Conservation (phyloP, 2,888 invertebrate species). For the Caenorhabditis zanzibari region DNA sequence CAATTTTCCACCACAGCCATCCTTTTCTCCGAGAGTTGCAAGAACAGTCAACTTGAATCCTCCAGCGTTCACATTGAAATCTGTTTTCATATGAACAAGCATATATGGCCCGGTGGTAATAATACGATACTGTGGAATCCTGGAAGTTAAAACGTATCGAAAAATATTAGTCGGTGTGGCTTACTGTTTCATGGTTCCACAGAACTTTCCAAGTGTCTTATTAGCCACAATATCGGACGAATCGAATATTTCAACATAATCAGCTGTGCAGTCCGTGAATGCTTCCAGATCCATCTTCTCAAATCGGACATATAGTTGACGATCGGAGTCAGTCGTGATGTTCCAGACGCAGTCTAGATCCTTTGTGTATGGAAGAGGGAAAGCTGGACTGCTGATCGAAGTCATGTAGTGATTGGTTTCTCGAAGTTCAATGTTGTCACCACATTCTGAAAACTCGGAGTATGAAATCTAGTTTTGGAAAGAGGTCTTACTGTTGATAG, state of each 20-base stretch:
- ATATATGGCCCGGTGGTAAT: slow-evolving; percentile 67
- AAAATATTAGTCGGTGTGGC: not conserved
- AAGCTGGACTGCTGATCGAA: slow-evolving; percentile 75
- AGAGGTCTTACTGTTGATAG: slow-evolving; percentile 69
- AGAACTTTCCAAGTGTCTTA: slow-evolving; percentile 71
- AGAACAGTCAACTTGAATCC: slow-evolving; percentile 79
- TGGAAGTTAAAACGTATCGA: slow-evolving; percentile 28
- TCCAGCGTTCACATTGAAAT: slow-evolving; percentile 71
- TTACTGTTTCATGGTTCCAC: slow-evolving; percentile 69
- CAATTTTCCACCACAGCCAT: slow-evolving; percentile 81
- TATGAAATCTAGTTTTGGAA: not conserved
- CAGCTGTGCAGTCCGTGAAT: slow-evolving; percentile 73
- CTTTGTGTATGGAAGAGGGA: slow-evolving; percentile 80
- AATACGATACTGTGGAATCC: slow-evolving; percentile 69
- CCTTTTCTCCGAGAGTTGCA: slow-evolving; percentile 74
- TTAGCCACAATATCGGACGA: slow-evolving; percentile 60
- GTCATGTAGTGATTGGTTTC: slow-evolving; percentile 55
- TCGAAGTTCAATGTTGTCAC: slow-evolving; percentile 74
- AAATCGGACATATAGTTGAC: slow-evolving; percentile 75
- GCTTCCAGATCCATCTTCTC: slow-evolving; percentile 75
- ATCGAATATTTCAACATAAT: slow-evolving; percentile 78
- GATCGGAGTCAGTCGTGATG: slow-evolving; percentile 75
- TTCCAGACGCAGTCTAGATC: slow-evolving; percentile 82
- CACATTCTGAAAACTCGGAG: slow-evolving; percentile 73
- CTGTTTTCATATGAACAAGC: slow-evolving; percentile 76